A percentile compares a stretch with the other conserved stretches of the same genome.
Evolutionary conservation across 2,113 vertebrate species (phyloP).

Genomic region (Panthera leo): DNA sequence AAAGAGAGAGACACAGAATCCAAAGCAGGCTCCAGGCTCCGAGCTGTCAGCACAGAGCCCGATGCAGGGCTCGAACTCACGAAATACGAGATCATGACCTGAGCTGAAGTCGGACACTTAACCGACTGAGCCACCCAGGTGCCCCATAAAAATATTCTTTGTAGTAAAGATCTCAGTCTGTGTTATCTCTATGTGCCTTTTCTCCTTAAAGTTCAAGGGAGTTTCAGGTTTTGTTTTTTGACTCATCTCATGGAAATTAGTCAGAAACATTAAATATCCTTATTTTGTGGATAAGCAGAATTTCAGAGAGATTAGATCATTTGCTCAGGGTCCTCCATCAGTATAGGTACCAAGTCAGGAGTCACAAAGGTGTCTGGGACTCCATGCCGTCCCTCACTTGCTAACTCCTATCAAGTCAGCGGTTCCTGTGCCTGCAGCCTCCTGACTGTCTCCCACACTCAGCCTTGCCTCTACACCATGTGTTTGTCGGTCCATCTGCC

Average conservation of each 20-base stretch:
- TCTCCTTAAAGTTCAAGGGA: neutral
- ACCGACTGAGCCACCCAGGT: too few species aligned
- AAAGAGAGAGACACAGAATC: too few species aligned
- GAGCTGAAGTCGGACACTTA: too few species aligned
- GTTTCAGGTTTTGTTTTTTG: neutral
- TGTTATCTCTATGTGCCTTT: neutral
- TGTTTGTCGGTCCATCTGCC: neutral
- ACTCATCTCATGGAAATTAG: neutral
- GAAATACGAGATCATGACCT: too few species aligned
- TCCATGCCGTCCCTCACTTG: neutral
- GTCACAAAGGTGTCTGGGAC: neutral
- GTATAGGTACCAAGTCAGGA: neutral
- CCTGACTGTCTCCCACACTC: neutral
- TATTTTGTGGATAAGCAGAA: neutral
- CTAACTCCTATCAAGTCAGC: fast-evolving
- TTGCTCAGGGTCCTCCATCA: neutral
- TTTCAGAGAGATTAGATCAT: neutral
- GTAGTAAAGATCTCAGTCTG: neutral
- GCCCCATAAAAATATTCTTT: neutral
- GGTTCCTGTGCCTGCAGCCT: neutral
- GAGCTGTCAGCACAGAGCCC: too few species aligned
- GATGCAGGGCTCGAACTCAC: fast-evolving
- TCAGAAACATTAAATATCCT: neutral
- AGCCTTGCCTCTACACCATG: fast-evolving
- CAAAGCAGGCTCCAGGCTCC: too few species aligned